Evolutionary conservation across 30 jellyfish, hydroid and myxozoan genomes (phyloP).

Genomic region (Mastigias papua): DNA sequence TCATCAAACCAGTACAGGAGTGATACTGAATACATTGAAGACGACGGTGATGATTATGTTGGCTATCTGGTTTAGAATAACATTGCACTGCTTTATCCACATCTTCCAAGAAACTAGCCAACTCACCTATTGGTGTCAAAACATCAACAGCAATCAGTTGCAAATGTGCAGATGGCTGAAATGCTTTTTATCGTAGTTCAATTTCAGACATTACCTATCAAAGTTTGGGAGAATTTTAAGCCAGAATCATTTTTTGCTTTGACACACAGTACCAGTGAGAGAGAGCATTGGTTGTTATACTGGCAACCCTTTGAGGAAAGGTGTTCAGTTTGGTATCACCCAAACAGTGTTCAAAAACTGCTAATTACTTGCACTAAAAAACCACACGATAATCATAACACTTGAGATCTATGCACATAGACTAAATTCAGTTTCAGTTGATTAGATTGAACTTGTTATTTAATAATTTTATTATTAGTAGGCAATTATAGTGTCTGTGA

Average conservation of each 20-base stretch:
- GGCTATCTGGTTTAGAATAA: constrained; percentile 88
- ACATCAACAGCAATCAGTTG: not conserved
- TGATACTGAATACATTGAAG: constrained; percentile 96
- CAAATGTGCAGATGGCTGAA: not conserved
- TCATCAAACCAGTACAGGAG: constrained; percentile 96
- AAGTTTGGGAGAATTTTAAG: not conserved
- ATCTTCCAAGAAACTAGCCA: not conserved
- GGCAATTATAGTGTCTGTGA: too few species aligned
- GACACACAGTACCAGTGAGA: too few species aligned
- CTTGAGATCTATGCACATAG: constrained; percentile 1
- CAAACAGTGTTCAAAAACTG: too few species aligned
- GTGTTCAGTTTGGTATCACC: too few species aligned
- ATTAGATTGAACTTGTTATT: not conserved
- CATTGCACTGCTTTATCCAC: not conserved
- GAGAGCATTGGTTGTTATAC: too few species aligned
- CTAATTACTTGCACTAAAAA: too few species aligned
- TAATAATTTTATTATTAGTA: not conserved
- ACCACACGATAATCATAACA: too few species aligned
- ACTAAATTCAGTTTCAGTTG: not conserved
- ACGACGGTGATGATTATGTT: constrained; percentile 91
- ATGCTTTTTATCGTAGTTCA: not conserved
- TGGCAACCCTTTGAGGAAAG: too few species aligned
- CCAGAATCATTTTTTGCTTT: too few species aligned
- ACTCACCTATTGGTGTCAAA: not conserved
- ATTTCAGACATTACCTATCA: not conserved